phyloP scores from a whole-genome alignment of 2,888 invertebrate species.

The Leptinotarsa peninsularis region DNA sequence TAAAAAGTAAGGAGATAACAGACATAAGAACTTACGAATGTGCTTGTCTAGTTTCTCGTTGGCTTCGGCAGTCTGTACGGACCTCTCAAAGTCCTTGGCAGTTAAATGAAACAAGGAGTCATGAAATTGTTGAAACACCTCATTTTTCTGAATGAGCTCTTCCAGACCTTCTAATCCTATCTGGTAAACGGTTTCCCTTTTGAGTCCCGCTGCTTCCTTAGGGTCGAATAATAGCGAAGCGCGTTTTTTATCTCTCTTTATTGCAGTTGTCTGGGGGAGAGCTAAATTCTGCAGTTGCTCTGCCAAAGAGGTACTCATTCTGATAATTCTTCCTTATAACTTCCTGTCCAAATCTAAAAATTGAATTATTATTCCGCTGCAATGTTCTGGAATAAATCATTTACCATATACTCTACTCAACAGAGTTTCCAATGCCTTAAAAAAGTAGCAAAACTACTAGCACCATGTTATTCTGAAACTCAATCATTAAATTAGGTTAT shows the following conservation, averaged over 20 bases:
- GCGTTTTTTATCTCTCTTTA: conserved; percentile 76
- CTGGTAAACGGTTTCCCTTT: conserved; percentile 86
- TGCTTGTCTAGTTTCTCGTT: conserved; percentile 81
- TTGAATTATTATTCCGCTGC: neutral
- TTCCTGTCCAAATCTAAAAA: conserved; percentile 27
- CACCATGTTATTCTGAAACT: too few relatives aligned
- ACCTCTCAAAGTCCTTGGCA: conserved; percentile 84
- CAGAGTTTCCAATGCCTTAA: conserved; percentile 4
- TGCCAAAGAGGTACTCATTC: conserved; percentile 79
- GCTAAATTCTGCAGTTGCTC: conserved; percentile 82
- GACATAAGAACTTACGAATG: conserved; percentile 83
- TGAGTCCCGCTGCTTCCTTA: conserved; percentile 88
- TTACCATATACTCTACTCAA: neutral
- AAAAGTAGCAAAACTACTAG: too few relatives aligned
- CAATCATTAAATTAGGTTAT: too few relatives aligned
- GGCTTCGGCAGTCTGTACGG: conserved; percentile 78
- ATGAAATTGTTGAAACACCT: conserved; percentile 79
- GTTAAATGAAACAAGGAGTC: conserved; percentile 81
- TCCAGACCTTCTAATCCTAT: conserved; percentile 88
- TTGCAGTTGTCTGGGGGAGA: conserved; percentile 79
- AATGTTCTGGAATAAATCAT: neutral
- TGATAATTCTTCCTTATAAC: neutral
- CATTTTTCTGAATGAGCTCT: conserved; percentile 82
- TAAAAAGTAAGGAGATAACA: conserved; percentile 89
- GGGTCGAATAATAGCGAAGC: conserved; percentile 90